These are phyloP conservation scores for Prorops nasuta DNA, from an alignment of 1,140 invertebrate genomes.

Conservation along the genomic window DNA sequence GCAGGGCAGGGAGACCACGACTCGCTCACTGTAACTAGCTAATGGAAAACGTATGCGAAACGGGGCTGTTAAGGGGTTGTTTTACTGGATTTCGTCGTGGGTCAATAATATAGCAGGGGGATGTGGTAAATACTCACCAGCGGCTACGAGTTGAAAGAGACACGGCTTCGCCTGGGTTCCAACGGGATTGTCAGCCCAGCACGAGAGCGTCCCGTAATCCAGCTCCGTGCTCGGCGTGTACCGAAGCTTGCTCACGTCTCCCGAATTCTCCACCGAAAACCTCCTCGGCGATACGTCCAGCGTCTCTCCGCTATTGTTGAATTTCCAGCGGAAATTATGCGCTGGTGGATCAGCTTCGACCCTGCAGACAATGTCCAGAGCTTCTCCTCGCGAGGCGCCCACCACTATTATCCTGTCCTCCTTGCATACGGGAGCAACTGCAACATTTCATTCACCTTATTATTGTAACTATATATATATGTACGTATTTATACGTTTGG, in stretches of 20 bases:
- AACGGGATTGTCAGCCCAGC: constrained; percentile 75
- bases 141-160: constrained; percentile 75
- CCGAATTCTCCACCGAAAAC: constrained; percentile 59
- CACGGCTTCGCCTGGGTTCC: constrained; percentile 74
- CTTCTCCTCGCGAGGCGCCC: constrained; percentile 80
- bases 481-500: no score
- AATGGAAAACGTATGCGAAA: no score
- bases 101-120: no score
- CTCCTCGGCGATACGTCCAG: constrained; percentile 72
- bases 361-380: constrained; percentile 78
- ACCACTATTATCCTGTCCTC: constrained; percentile 74
- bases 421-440: constrained; percentile 81
- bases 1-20: no score
- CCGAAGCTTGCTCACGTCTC: constrained; percentile 55
- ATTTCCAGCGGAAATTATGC: constrained; percentile 83
- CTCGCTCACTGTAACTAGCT: no score
- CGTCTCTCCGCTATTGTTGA: constrained; percentile 85
- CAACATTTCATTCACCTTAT: no score
- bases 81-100: no score
- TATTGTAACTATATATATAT: no score
- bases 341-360: constrained; percentile 86
- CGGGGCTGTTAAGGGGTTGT: no score
- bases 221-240: constrained; percentile 58
- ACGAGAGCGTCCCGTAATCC: constrained; percentile 76
- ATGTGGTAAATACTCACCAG: constrained; percentile 62